These are phyloP conservation scores for Thamnophis elegans DNA, from an alignment of 2,797 vertebrate genomes.

Conservation along the genomic window DNA sequence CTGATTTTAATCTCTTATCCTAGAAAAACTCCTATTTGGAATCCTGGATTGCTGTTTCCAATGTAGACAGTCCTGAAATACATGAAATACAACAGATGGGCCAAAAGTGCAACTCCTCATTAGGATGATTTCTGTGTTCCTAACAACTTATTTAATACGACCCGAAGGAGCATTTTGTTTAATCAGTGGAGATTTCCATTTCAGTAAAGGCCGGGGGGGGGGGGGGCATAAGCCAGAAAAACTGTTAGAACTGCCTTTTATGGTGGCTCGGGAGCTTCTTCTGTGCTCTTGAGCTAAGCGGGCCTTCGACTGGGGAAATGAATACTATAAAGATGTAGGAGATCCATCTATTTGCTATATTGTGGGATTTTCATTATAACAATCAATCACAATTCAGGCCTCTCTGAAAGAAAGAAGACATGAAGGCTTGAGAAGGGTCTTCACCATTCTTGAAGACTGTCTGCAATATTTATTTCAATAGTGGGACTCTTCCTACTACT, in stretches of 20 bases:
- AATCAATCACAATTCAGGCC: not conserved
- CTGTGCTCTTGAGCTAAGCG: no score
- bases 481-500: conserved; percentile 14
- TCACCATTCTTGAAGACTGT: not conserved
- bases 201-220: not conserved
- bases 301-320: not conserved
- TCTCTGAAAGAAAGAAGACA: not conserved
- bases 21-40: not conserved
- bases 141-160: not conserved
- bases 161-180: not conserved
- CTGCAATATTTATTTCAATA: conserved; percentile 6
- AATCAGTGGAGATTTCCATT: conserved; percentile 31
- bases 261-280: not conserved
- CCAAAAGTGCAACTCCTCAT: not conserved
- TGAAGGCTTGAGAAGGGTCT: not conserved
- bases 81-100: not conserved
- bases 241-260: not conserved
- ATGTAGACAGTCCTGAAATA: not conserved
- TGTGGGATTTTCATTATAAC: not conserved
- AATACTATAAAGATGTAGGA: not conserved
- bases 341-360: not conserved
- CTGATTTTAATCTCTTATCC: not conserved
- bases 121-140: not conserved
- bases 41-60: not conserved
- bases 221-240: not conserved